A percentile compares a stretch with the other conserved stretches of the same genome.
These are phyloP conservation scores for Diplosoma virens DNA, from an alignment of 23 tunicate genomes.

Conservation along the genomic window DNA sequence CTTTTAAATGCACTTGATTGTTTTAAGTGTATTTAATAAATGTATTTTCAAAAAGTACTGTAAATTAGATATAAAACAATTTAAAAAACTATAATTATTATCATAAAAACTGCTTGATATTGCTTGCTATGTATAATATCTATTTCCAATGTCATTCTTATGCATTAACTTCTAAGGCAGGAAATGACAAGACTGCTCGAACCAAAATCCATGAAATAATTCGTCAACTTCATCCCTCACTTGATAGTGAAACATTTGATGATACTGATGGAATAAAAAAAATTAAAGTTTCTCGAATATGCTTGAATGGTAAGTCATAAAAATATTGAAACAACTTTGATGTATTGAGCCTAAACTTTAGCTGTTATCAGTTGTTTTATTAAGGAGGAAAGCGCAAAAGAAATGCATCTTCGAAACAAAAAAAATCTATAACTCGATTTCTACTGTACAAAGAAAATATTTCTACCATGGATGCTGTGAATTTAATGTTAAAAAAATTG, in stretches of 20 bases:
- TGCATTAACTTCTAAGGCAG: slow-evolving; percentile 18
- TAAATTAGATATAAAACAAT: background rate
- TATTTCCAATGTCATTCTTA: background rate
- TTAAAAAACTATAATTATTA: background rate
- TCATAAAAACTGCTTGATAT: background rate
- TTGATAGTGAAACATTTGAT: slow-evolving; percentile 66
- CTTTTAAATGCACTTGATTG: too few relatives aligned
- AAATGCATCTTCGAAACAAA: background rate
- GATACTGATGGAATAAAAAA: slow-evolving; percentile 29
- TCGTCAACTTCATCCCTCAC: slow-evolving; percentile 39
- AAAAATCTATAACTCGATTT: slow-evolving; percentile 27
- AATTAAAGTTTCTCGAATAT: slow-evolving; percentile 38
- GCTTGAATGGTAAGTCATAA: background rate
- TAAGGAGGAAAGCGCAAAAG: slow-evolving; percentile 18
- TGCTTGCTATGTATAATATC: background rate
- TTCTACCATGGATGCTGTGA: slow-evolving; percentile 79
- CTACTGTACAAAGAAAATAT: slow-evolving; percentile 82
- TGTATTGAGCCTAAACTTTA: too few relatives aligned
- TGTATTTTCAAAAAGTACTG: too few relatives aligned
- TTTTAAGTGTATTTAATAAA: too few relatives aligned
- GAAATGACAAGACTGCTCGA: slow-evolving; percentile 55
- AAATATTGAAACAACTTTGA: too few relatives aligned
- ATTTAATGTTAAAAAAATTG: slow-evolving; percentile 42
- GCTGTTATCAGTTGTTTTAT: too few relatives aligned
- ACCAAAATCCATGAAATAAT: slow-evolving; percentile 74